These are phyloP conservation scores for Mimumesa dahlbomi DNA, from an alignment of 2,888 invertebrate genomes.

Conservation along the genomic window DNA sequence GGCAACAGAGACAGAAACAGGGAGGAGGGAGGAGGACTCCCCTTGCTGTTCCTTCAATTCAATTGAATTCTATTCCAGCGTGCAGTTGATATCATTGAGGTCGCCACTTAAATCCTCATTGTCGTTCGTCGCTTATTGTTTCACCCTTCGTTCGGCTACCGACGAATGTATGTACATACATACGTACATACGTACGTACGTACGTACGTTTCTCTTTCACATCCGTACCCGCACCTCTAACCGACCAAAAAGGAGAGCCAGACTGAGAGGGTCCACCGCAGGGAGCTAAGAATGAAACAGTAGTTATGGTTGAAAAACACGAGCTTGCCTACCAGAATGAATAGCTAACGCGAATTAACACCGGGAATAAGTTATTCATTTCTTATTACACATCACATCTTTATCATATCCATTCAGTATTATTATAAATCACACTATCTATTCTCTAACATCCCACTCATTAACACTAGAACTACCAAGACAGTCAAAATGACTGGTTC, in stretches of 20 bases:
- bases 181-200: conserved; percentile 72
- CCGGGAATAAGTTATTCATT: too few species aligned
- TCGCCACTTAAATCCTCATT: conserved; percentile 80
- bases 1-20: conserved; percentile 45
- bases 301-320: conserved; percentile 39
- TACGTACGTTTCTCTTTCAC: conserved; percentile 74
- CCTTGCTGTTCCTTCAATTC: conserved; percentile 78
- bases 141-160: conserved; percentile 77
- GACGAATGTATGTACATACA: conserved; percentile 69
- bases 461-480: too few species aligned
- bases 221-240: conserved; percentile 69
- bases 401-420: too few species aligned
- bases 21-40: conserved; percentile 63
- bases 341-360: too few species aligned
- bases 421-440: too few species aligned
- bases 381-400: too few species aligned
- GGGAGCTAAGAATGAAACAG: conserved; percentile 59
- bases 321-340: conserved; percentile 1
- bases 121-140: conserved; percentile 80
- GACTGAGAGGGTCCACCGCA: conserved; percentile 46
- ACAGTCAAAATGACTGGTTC: too few species aligned
- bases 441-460: too few species aligned
- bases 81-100: conserved; percentile 80
- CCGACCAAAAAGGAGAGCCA: conserved; percentile 57
- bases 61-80: conserved; percentile 80